Conservation (phyloP, 2,888 invertebrate species). For the Drosophila meridionalis region DNA sequence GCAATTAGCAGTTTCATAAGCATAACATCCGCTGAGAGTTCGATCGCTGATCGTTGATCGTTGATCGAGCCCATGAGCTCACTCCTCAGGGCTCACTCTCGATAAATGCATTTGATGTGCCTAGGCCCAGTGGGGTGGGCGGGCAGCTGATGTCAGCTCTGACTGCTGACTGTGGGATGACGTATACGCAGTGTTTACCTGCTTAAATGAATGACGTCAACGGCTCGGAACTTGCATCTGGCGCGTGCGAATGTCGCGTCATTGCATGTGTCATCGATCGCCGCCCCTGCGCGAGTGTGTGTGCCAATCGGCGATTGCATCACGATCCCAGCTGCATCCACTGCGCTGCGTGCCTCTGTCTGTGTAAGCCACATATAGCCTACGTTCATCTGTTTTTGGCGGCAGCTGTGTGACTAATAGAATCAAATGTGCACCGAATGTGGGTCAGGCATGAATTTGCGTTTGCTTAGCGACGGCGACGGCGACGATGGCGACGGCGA, state of each 20-base stretch:
- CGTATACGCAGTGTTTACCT: constrained; percentile 50
- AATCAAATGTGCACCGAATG: constrained; percentile 66
- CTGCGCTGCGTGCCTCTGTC: constrained; percentile 11
- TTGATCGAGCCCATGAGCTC: constrained; percentile 24
- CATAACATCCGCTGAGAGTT: constrained; percentile 1
- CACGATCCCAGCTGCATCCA: constrained; percentile 51
- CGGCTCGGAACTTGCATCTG: constrained; percentile 37
- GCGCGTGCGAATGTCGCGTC: constrained; percentile 43
- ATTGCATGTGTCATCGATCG: constrained; percentile 68
- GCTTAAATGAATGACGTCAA: constrained; percentile 59
- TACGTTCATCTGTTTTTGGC: constrained; percentile 38
- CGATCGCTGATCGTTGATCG: background rate
- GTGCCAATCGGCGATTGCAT: constrained; percentile 62
- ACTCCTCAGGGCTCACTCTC: constrained; percentile 5
- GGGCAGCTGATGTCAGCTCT: constrained; percentile 43
- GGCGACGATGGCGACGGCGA: constrained; percentile 12
- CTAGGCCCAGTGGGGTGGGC: background rate
- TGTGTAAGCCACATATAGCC: background rate
- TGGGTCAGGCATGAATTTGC: constrained; percentile 80
- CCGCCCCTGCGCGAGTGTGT: background rate
- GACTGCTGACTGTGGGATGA: constrained; percentile 33
- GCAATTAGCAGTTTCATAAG: constrained; percentile 19
- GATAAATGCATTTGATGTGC: background rate
- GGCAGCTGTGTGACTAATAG: constrained; percentile 74
- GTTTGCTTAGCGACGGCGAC: constrained; percentile 50